Conservation (phyloP, 2,113 vertebrate species). For the Herpailurus yagouaroundi region DNA sequence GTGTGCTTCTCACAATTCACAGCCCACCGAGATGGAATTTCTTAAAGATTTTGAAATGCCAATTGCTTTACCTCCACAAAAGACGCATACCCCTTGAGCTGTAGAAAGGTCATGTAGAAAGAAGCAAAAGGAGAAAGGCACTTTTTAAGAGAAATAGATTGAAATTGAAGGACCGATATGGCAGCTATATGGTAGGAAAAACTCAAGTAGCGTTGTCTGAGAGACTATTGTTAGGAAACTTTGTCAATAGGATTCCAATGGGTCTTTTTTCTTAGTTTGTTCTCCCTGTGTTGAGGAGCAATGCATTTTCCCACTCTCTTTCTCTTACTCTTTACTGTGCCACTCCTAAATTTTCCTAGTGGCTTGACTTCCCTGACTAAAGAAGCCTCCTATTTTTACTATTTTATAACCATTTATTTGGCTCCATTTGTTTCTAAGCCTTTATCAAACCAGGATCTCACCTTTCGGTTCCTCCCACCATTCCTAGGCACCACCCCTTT, state of each 20-base stretch:
- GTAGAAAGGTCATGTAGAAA: neutral
- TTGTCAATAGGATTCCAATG: neutral
- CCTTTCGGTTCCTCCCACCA: neutral
- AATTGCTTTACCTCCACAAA: neutral
- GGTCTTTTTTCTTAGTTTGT: neutral
- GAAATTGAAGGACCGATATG: neutral
- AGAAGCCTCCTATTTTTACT: neutral
- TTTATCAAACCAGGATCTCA: neutral
- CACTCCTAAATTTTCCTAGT: neutral
- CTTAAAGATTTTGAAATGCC: neutral
- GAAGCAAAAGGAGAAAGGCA: neutral
- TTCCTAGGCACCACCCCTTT: neutral
- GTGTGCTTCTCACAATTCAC: neutral
- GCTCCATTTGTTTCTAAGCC: neutral
- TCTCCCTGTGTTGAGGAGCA: neutral
- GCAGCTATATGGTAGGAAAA: neutral
- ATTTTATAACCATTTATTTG: neutral
- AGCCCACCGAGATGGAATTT: neutral
- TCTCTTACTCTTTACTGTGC: neutral
- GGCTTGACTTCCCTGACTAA: neutral
- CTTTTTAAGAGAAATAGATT: neutral
- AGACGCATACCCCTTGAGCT: neutral
- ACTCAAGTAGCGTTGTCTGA: neutral
- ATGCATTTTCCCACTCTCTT: neutral
- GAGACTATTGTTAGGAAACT: neutral